A percentile compares a stretch with the other conserved stretches of the same genome.
Conservation (phyloP, 2,888 invertebrate species). For the Prionchulus punctatus region DNA sequence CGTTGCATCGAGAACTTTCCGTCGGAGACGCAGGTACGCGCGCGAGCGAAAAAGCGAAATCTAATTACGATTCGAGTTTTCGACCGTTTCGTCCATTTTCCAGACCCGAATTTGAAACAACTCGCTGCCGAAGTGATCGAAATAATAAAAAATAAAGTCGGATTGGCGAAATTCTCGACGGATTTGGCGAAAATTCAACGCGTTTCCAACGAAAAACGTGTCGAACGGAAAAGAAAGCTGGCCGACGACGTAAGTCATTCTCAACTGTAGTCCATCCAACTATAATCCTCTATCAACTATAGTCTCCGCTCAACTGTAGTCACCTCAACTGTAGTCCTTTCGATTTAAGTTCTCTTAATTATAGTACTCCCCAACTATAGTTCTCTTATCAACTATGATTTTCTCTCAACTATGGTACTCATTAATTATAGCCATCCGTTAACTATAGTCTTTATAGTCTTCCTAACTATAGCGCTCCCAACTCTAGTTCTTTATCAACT, state of each 20-base stretch:
- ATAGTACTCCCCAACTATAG: no score
- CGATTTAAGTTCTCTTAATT: no score
- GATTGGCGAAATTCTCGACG: background rate
- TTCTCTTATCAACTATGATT: no score
- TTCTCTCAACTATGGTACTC: no score
- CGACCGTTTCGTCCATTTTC: background rate
- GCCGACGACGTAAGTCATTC: background rate
- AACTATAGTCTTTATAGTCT: no score
- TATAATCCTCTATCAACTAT: no score
- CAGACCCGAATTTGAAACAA: background rate
- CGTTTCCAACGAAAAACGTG: background rate
- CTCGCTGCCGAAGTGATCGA: slow-evolving; percentile 3
- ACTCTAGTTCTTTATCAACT: no score
- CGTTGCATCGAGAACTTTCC: background rate
- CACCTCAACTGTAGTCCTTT: no score
- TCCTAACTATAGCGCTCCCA: no score
- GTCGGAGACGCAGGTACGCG: background rate
- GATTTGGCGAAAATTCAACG: background rate
- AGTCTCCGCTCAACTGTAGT: no score
- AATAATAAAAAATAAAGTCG: background rate
- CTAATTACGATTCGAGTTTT: background rate
- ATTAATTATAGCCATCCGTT: background rate
- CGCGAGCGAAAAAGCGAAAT: no score
- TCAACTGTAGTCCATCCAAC: no score
- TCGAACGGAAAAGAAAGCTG: background rate